Percentiles rank a stretch among this genome's conserved stretches.
Evolutionary conservation across 2,113 vertebrate genomes (phyloP).

Genomic region (Naja naja): DNA sequence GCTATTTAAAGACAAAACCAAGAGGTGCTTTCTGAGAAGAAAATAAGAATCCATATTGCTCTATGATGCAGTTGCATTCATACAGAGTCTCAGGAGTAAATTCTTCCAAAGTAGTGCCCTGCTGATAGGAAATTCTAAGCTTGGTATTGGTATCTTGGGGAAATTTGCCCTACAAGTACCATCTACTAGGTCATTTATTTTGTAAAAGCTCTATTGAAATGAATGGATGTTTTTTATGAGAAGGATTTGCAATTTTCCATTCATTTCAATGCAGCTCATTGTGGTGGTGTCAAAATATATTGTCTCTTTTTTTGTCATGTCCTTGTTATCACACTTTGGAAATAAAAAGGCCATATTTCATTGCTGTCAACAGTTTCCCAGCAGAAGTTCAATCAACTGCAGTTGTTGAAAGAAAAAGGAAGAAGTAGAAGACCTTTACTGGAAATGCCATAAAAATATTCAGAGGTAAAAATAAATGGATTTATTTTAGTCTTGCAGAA

Average conservation of each 20-base stretch:
- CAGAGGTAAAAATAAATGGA: neutral
- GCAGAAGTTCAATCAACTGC: constrained; percentile 14
- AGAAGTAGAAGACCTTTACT: neutral
- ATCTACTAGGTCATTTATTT: neutral
- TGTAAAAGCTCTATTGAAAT: neutral
- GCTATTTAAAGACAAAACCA: neutral
- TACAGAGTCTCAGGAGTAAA: neutral
- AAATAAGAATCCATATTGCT: neutral
- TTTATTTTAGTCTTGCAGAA: neutral
- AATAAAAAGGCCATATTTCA: neutral
- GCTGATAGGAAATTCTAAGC: neutral
- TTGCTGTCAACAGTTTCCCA: neutral
- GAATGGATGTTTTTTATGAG: neutral
- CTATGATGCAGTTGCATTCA: neutral
- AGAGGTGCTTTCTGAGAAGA: neutral
- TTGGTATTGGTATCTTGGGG: neutral
- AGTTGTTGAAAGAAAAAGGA: neutral
- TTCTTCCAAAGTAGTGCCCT: neutral
- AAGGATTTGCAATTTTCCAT: neutral
- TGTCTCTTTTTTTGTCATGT: neutral
- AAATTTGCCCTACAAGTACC: neutral
- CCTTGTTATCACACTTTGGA: neutral
- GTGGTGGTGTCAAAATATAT: neutral
- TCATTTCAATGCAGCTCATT: neutral
- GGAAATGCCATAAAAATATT: neutral